Evolutionary conservation across 2,113 vertebrate species (phyloP).

Genomic region (Cranoglanis bouderius): DNA sequence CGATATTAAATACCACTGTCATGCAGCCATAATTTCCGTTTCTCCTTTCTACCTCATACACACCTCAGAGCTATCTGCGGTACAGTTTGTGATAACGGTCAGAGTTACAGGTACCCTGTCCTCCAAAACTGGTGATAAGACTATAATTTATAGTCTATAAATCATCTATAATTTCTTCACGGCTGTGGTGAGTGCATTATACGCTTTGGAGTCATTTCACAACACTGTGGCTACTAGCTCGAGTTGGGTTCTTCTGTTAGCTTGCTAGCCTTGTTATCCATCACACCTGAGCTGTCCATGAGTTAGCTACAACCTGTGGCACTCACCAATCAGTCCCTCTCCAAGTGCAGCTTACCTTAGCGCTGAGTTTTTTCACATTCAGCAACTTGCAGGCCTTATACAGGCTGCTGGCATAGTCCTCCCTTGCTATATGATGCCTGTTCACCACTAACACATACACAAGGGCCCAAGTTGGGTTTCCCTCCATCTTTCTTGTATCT

Average conservation of each 20-base stretch:
- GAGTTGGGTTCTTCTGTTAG: not conserved
- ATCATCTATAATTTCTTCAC: not conserved
- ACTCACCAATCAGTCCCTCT: not conserved
- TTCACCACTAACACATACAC: not conserved
- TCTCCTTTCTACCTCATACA: not conserved
- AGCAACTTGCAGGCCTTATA: not conserved
- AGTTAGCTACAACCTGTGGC: not conserved
- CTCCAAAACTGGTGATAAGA: not conserved
- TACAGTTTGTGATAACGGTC: not conserved
- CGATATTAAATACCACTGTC: not conserved
- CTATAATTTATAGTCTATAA: too few species aligned
- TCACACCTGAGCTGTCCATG: not conserved
- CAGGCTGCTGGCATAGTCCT: not conserved
- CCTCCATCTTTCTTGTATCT: not conserved
- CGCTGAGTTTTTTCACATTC: not conserved
- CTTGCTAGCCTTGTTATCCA: not conserved
- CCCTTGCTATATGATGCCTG: not conserved
- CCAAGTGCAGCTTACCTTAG: not conserved
- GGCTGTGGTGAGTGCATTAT: not conserved
- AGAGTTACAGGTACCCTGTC: not conserved
- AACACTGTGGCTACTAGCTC: not conserved
- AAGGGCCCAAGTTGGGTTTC: not conserved
- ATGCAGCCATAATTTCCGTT: not conserved
- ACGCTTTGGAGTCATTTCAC: not conserved
- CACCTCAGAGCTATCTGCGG: not conserved